These are phyloP conservation scores for Cryptocheilus praepositus DNA, from an alignment of 2,888 invertebrate genomes.

Conservation along the genomic window DNA sequence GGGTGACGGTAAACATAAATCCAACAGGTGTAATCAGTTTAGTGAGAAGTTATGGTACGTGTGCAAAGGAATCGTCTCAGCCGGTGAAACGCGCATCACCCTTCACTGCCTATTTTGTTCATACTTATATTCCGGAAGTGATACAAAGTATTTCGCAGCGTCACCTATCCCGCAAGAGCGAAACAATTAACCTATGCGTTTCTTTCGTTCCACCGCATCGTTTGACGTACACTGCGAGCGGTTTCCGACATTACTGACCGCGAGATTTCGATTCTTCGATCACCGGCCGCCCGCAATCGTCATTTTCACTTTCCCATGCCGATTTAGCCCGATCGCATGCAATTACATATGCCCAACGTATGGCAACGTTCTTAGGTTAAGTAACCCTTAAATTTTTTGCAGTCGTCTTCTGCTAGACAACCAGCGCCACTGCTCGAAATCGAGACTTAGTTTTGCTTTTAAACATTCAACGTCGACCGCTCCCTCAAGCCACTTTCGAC, in stretches of 20 bases:
- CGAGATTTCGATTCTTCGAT: too few relatives aligned
- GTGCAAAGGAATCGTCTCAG: too few relatives aligned
- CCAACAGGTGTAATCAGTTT: too few relatives aligned
- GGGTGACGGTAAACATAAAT: too few relatives aligned
- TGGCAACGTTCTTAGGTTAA: constrained; percentile 41
- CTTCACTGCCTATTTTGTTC: too few relatives aligned
- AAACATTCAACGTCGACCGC: too few relatives aligned
- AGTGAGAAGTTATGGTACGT: not conserved
- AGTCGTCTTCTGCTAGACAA: constrained; percentile 49
- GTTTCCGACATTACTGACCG: too few relatives aligned
- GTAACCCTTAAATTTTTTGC: constrained; percentile 35
- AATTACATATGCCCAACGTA: not conserved
- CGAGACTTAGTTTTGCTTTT: not conserved
- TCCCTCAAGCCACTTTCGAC: too few relatives aligned
- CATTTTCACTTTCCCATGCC: too few relatives aligned
- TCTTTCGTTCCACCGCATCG: not conserved
- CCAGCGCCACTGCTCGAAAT: constrained; percentile 39
- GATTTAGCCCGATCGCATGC: too few relatives aligned
- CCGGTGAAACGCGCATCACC: too few relatives aligned
- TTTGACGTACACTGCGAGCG: not conserved
- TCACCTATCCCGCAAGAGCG: constrained; percentile 14
- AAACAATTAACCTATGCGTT: constrained; percentile 45
- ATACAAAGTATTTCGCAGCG: constrained; percentile 3
- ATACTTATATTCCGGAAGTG: constrained; percentile 40
- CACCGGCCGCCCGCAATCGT: too few relatives aligned